Evolutionary conservation across 2,797 vertebrate genomes (phyloP).

Genomic region (Peromyscus melanophrys): DNA sequence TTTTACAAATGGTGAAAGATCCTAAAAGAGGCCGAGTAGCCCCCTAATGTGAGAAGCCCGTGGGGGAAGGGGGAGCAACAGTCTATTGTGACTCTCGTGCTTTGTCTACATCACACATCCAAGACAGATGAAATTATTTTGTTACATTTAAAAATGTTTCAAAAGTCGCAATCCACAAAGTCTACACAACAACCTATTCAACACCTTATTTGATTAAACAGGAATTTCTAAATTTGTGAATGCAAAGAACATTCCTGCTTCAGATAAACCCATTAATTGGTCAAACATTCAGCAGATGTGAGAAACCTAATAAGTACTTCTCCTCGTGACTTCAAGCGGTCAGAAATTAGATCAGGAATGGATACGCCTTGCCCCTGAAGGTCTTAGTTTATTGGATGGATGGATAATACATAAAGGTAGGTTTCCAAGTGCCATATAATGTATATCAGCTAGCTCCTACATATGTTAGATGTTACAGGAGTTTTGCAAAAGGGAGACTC

Average conservation of each 20-base stretch:
- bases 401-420: neutral
- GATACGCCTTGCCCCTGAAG: neutral
- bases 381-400: neutral
- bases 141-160: neutral
- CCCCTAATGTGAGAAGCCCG: neutral
- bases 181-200: neutral
- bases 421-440: neutral
- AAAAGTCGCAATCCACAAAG: constrained; percentile 28
- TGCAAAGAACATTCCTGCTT: neutral
- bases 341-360: constrained; percentile 1
- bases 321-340: constrained; percentile 25
- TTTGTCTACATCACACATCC: neutral
- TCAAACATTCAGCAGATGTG: constrained; percentile 6
- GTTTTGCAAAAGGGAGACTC: neutral
- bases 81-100: neutral
- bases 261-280: neutral
- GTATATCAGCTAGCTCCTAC: neutral
- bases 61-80: neutral
- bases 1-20: neutral
- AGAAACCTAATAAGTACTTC: neutral
- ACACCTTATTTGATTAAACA: constrained; percentile 1
- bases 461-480: neutral
- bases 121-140: constrained; percentile 3
- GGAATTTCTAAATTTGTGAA: constrained; percentile 25
- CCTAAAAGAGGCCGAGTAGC: neutral